These are phyloP conservation scores for Hipparchia semele DNA, from an alignment of 2,888 invertebrate genomes.

Conservation along the genomic window DNA sequence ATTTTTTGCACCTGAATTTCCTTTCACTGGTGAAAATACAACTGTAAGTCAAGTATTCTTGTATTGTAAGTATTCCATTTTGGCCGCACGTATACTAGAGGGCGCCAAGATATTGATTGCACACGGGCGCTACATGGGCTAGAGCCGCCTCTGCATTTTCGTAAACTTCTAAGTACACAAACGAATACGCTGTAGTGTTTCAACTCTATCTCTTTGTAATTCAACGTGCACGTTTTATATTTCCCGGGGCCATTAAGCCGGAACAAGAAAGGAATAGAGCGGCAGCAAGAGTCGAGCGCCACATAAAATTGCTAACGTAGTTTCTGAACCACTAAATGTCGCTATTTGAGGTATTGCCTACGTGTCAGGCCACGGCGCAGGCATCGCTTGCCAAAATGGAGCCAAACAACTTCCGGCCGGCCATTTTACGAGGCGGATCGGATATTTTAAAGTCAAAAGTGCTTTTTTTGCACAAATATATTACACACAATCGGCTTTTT, in stretches of 20 bases:
- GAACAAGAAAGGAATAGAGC: constrained; percentile 31
- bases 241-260: constrained; percentile 33
- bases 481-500: too few species aligned
- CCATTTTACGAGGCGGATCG: constrained; percentile 13
- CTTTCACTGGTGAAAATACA: too few species aligned
- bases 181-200: not conserved
- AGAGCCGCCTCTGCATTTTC: too few species aligned
- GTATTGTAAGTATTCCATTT: too few species aligned
- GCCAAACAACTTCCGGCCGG: constrained; percentile 26
- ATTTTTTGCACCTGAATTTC: too few species aligned
- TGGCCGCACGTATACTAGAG: too few species aligned
- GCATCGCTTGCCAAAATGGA: constrained; percentile 31
- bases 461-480: not conserved
- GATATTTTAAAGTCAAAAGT: constrained; percentile 18
- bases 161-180: not conserved
- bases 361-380: constrained; percentile 37
- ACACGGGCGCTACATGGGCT: too few species aligned
- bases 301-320: constrained; percentile 43
- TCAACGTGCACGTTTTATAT: constrained; percentile 34
- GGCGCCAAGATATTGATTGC: too few species aligned
- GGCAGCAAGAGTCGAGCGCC: constrained; percentile 28
- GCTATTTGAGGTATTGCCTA: constrained; percentile 41
- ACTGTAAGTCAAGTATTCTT: too few species aligned
- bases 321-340: constrained; percentile 44
- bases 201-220: constrained; percentile 19